phyloP scores from a whole-genome alignment of 2,888 invertebrate genomes.

The Rhagophthalmus giganteus region DNA sequence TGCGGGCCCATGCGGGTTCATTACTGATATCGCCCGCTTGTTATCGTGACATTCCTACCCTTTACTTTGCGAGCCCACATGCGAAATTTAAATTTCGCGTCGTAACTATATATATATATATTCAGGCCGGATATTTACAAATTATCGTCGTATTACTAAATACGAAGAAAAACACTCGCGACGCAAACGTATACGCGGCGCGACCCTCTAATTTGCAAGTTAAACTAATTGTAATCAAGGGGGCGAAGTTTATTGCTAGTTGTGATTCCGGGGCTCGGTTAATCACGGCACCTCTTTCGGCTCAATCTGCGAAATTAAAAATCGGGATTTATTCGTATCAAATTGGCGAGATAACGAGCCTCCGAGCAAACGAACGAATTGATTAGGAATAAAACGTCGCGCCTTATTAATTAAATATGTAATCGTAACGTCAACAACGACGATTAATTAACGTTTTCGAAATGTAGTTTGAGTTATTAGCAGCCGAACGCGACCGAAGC shows the following conservation, averaged over 20 bases:
- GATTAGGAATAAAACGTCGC: constrained; percentile 16
- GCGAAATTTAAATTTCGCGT: constrained; percentile 11
- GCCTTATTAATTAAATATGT: constrained; percentile 30
- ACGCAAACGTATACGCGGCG: constrained; percentile 12
- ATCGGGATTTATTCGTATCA: constrained; percentile 23
- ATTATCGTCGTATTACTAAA: neutral
- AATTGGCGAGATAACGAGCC: constrained; percentile 22
- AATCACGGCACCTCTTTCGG: constrained; percentile 21
- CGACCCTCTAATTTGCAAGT: constrained; percentile 22
- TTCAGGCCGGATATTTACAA: neutral
- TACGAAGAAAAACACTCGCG: constrained; percentile 10
- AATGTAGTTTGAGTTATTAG: constrained; percentile 38
- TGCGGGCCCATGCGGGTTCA: constrained; percentile 40
- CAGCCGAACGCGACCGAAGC: constrained; percentile 19
- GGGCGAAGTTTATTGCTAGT: constrained; percentile 15
- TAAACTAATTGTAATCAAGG: constrained; percentile 20
- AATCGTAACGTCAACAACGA: constrained; percentile 35
- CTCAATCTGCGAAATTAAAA: constrained; percentile 27
- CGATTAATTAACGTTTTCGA: constrained; percentile 39
- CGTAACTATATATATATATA: neutral
- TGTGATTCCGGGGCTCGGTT: constrained; percentile 13
- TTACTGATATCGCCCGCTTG: constrained; percentile 36
- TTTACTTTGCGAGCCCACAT: constrained; percentile 27
- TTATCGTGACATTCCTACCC: constrained; percentile 21
- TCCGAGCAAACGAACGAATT: constrained; percentile 16